phyloP scores from a whole-genome alignment of 2,888 invertebrate species.

The Odontothrips loti region DNA sequence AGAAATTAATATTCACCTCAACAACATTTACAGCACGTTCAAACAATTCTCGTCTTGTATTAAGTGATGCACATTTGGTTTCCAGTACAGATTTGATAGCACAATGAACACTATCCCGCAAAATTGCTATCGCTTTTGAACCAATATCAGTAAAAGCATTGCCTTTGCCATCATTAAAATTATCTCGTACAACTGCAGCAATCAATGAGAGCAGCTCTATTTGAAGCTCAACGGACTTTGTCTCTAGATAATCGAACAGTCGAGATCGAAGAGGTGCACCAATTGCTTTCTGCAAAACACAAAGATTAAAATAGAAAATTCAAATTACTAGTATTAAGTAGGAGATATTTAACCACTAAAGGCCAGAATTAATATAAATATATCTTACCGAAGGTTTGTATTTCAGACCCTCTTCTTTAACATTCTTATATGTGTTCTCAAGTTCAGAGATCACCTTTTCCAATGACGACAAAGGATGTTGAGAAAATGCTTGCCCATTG shows the following conservation, averaged over 20 bases:
- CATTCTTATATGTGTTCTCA: background rate
- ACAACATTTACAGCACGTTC: background rate
- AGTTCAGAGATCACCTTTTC: background rate
- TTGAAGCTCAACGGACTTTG: background rate
- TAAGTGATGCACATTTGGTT: background rate
- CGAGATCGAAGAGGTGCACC: slow-evolving; percentile 7
- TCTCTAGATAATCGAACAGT: background rate
- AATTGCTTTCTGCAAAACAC: background rate
- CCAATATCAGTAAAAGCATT: background rate
- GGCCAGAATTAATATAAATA: background rate
- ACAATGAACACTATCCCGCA: background rate
- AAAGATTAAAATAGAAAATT: background rate
- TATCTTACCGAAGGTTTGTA: background rate
- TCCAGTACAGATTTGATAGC: background rate
- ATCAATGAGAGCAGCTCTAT: background rate
- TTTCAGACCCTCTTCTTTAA: background rate
- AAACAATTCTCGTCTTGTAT: background rate
- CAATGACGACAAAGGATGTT: background rate
- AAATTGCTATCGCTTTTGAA: background rate
- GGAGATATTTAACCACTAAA: background rate
- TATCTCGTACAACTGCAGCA: background rate
- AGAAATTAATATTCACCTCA: background rate
- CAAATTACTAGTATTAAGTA: background rate
- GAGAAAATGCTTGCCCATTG: background rate
- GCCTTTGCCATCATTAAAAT: background rate